Percentiles rank a stretch among this genome's conserved stretches.
These are phyloP conservation scores for Gopherus flavomarginatus DNA, from an alignment of 2,113 vertebrate genomes.

Conservation along the genomic window DNA sequence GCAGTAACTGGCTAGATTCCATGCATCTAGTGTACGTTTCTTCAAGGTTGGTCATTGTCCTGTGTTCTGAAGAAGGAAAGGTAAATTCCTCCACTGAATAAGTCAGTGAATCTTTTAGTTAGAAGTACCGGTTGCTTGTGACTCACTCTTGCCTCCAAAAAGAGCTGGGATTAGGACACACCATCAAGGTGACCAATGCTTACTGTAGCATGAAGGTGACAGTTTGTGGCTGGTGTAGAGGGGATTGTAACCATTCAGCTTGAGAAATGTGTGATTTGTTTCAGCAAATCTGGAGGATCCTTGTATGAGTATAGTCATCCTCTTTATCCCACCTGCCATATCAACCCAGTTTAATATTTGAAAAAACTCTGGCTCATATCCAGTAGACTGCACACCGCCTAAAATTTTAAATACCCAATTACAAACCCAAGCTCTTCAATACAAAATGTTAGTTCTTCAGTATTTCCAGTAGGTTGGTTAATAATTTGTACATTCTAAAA, in stretches of 20 bases:
- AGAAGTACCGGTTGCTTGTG: not conserved
- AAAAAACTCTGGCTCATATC: not conserved
- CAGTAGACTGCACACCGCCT: not conserved
- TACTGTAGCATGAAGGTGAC: not conserved
- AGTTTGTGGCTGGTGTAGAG: not conserved
- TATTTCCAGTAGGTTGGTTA: not conserved
- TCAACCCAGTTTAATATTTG: not conserved
- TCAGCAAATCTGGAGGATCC: not conserved
- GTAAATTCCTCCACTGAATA: not conserved
- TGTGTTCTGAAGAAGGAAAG: not conserved
- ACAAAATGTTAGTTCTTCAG: not conserved
- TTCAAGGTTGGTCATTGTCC: not conserved
- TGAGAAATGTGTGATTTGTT: not conserved
- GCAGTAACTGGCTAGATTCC: not conserved
- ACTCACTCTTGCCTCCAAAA: not conserved
- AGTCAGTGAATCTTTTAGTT: not conserved
- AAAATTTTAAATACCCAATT: not conserved
- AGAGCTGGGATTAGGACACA: not conserved
- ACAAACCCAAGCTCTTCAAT: not conserved
- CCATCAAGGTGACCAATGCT: not conserved
- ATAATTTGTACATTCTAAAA: not conserved
- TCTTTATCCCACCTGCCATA: not conserved
- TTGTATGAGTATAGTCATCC: not conserved
- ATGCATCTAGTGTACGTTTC: not conserved
- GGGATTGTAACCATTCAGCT: not conserved